These are phyloP conservation scores for Cavia porcellus DNA, from an alignment of 2,113 vertebrate species.

Conservation along the genomic window DNA sequence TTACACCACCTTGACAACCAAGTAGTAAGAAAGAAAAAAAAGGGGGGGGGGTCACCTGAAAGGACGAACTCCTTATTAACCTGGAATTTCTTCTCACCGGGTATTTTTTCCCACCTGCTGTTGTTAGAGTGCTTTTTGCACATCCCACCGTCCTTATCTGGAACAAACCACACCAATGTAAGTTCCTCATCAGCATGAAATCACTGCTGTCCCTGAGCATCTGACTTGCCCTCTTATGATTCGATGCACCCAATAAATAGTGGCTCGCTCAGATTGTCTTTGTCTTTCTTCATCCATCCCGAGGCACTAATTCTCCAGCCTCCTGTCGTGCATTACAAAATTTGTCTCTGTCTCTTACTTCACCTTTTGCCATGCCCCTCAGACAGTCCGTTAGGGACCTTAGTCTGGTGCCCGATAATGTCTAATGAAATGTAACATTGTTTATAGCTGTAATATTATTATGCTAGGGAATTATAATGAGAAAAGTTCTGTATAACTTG, in stretches of 20 bases:
- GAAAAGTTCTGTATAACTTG: background rate
- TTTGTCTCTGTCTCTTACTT: background rate
- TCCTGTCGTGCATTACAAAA: background rate
- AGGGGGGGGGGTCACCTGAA: background rate
- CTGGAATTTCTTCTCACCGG: background rate
- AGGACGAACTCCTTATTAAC: background rate
- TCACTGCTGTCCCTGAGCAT: background rate
- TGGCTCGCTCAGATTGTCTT: background rate
- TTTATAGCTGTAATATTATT: background rate
- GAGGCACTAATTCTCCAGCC: background rate
- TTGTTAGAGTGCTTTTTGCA: background rate
- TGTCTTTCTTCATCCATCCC: background rate
- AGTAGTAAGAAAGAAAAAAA: background rate
- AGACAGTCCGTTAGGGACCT: background rate
- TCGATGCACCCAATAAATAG: background rate
- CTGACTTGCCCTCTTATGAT: accelerated
- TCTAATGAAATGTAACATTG: background rate
- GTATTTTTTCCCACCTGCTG: background rate
- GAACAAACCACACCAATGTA: background rate
- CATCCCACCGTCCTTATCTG: background rate
- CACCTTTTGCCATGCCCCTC: background rate
- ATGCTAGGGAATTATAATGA: background rate
- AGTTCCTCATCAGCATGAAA: background rate
- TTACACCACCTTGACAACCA: background rate
- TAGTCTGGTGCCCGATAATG: background rate